Percentiles rank a stretch among this genome's conserved stretches.
Evolutionary conservation across 2,888 invertebrate genomes (phyloP).

Genomic region (Anagyrus pseudococci): DNA sequence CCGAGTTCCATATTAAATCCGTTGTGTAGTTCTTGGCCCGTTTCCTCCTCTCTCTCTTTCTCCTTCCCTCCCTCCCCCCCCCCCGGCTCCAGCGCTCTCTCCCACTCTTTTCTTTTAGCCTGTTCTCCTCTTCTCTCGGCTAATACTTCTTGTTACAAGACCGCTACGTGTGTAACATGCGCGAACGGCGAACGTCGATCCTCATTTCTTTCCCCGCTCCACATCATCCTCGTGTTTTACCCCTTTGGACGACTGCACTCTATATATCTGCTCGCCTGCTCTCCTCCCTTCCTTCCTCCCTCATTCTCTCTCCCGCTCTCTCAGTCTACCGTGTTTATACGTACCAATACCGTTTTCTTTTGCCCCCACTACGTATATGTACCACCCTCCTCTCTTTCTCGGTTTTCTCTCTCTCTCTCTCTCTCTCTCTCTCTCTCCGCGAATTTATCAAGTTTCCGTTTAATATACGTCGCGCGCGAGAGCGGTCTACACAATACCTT

Average conservation of each 20-base stretch:
- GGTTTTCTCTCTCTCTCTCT: conserved; percentile 38
- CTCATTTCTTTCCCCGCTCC: neutral
- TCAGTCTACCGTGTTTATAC: too few species aligned
- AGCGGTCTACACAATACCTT: neutral
- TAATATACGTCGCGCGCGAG: conserved; percentile 18
- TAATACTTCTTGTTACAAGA: neutral
- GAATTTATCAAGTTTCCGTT: conserved; percentile 33
- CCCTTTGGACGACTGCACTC: too few species aligned
- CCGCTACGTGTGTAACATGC: neutral
- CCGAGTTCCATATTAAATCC: conserved; percentile 54
- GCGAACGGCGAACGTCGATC: neutral
- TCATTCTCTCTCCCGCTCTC: too few species aligned
- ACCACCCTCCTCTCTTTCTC: too few species aligned
- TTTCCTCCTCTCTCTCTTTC: conserved; percentile 30
- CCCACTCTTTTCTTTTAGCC: too few species aligned
- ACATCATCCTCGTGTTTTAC: neutral
- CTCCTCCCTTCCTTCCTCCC: too few species aligned
- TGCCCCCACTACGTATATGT: too few species aligned
- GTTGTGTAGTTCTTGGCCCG: conserved; percentile 42
- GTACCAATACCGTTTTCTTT: too few species aligned
- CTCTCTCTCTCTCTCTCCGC: conserved; percentile 31
- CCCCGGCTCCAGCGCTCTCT: too few species aligned
- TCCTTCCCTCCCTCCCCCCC: neutral
- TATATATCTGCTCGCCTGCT: too few species aligned
- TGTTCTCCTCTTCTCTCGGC: too few species aligned